Base-by-base conservation (phyloP, 2,888 invertebrate genomes). In the Endomychus coccineus region DNA sequence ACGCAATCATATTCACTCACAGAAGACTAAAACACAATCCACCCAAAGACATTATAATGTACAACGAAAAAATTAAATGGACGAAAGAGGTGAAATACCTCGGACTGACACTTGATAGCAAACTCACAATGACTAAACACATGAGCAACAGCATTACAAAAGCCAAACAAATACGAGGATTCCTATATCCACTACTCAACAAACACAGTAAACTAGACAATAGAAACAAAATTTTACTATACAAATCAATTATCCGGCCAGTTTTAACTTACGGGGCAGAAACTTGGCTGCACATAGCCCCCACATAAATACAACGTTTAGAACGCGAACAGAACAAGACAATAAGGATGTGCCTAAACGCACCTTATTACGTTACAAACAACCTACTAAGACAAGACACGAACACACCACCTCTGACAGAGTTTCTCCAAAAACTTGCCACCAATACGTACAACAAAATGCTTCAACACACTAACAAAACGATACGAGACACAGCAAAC, bases 61-160 rank as follows among this genome's bases (percentile, higher is more conserved):
- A 12, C 9, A n/a, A 22, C 10, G 12, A n/a, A 12, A 7, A 11
- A 31, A 2, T 34, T 6, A 5, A 14, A 23, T 17, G 27, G 28
- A 5, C 16, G 14, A 28, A 17, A 4, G 13, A 11, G 16, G 27
- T 21, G 5, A 27, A 27, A 28, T 34, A 34, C 15, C 12, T 34
- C 5, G 35, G 35, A 2, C 11, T 34, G 7, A 34, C 13, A 2
- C 11, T 28, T 2, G 34, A 34, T 9, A 16, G 17, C 5, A 34
- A 34, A 14, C 11, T 34, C 2, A 34, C 11, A 12, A 17, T 14
- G 10, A 19, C 15, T 2, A 11, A 17, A n/a, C 35, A 34, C 3
- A 34, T 7, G 12, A 9, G 11, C 1, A 13, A 34, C n/a, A 7
- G 9, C 1, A n/a, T 4, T 2, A 14, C n/a, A 7, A 33, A 25